phyloP scores from a whole-genome alignment of 2,113 vertebrate genomes.

The Limnothrissa miodon region DNA sequence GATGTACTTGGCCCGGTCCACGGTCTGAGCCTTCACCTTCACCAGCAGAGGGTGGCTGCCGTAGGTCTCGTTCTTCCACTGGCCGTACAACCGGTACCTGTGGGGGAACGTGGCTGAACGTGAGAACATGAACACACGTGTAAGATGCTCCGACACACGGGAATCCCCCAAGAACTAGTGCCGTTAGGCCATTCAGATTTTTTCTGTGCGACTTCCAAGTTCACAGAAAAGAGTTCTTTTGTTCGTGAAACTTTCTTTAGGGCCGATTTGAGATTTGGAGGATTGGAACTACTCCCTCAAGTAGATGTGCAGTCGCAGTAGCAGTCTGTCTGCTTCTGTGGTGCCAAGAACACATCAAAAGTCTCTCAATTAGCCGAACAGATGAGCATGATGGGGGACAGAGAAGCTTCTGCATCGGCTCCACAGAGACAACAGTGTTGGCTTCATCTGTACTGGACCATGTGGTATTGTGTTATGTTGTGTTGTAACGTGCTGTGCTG shows the following conservation, averaged over 20 bases:
- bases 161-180: too few species aligned
- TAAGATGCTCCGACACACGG: too few species aligned
- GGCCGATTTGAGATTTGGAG: background rate
- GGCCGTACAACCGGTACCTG: constrained; percentile 96
- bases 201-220: background rate
- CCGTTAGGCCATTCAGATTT: too few species aligned
- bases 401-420: background rate
- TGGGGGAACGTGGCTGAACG: background rate
- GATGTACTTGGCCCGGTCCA: constrained; percentile 86
- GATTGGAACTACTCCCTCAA: background rate
- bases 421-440: background rate
- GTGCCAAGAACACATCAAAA: background rate
- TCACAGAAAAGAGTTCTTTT: background rate
- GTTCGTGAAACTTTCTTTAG: background rate
- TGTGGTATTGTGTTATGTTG: constrained; percentile 34
- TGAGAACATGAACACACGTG: background rate
- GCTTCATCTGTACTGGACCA: background rate
- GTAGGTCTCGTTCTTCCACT: constrained; percentile 99
- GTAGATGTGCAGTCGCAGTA: background rate
- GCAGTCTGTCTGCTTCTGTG: background rate
- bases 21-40: constrained; percentile 96
- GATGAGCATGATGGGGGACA: background rate
- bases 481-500: background rate
- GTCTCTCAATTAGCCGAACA: background rate
- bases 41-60: constrained; percentile 90